phyloP scores from a whole-genome alignment of 2,113 vertebrate species.

The Tiliqua scincoides region DNA sequence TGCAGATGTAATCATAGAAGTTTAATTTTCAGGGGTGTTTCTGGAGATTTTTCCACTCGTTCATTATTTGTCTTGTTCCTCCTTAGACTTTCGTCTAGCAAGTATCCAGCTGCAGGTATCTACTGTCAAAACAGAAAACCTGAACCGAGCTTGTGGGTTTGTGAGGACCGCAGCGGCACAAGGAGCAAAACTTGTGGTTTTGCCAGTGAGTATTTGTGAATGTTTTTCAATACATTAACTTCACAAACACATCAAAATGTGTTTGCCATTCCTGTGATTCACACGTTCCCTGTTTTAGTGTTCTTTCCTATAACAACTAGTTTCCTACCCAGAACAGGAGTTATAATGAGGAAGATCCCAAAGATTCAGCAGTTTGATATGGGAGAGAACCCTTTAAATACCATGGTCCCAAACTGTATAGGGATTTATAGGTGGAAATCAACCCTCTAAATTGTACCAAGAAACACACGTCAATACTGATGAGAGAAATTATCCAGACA shows the following conservation, averaged over 20 bases:
- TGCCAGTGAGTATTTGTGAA: slow-evolving; percentile 86
- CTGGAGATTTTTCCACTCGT: neutral
- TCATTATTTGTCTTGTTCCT: slow-evolving; percentile 29
- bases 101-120: slow-evolving; percentile 90
- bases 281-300: neutral
- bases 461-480: no score
- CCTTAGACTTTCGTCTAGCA: slow-evolving; percentile 89
- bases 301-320: neutral
- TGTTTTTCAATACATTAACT: neutral
- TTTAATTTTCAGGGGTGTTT: neutral
- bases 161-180: slow-evolving; percentile 86
- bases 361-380: no score
- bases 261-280: neutral
- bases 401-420: no score
- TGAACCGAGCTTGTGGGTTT: slow-evolving; percentile 81
- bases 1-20: neutral
- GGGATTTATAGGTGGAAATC: no score
- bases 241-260: neutral
- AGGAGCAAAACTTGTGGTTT: slow-evolving; percentile 87
- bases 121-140: slow-evolving; percentile 87
- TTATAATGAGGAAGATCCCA: no score
- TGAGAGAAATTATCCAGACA: no score
- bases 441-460: no score
- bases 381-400: no score
- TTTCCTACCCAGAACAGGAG: no score